These are phyloP conservation scores for Bhutanitis thaidina DNA, from an alignment of 2,888 invertebrate genomes.

Conservation along the genomic window DNA sequence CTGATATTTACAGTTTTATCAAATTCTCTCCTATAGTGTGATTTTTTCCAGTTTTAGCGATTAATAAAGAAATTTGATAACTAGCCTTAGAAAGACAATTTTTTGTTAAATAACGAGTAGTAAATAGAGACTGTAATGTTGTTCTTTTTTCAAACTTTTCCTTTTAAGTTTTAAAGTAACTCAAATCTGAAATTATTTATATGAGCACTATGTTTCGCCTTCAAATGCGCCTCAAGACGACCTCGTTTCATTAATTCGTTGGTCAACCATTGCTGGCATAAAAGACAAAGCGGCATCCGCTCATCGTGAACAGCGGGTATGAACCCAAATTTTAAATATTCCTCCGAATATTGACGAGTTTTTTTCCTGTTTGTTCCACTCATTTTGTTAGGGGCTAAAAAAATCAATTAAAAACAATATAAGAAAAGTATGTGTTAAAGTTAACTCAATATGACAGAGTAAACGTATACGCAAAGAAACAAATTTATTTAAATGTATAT, in stretches of 20 bases:
- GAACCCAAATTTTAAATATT: too few species aligned
- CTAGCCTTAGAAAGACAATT: slow-evolving; percentile 10
- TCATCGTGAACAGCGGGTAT: too few species aligned
- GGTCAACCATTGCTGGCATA: not conserved
- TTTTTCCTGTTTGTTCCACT: slow-evolving; percentile 3
- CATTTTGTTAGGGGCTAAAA: slow-evolving; percentile 5
- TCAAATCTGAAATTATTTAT: slow-evolving; percentile 7
- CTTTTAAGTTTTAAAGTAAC: slow-evolving; percentile 12
- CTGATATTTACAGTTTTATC: slow-evolving; percentile 13
- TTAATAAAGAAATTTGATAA: slow-evolving; percentile 17
- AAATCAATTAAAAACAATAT: not conserved
- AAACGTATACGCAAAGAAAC: too few species aligned
- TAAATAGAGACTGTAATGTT: not conserved
- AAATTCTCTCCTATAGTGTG: slow-evolving; percentile 15
- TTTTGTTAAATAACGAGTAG: not conserved
- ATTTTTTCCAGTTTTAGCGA: slow-evolving; percentile 18
- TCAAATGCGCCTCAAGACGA: slow-evolving; percentile 14
- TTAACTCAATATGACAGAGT: too few species aligned
- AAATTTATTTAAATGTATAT: too few species aligned
- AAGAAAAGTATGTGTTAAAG: not conserved
- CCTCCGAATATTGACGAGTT: not conserved
- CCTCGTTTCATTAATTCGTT: slow-evolving; percentile 11
- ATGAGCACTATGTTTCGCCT: slow-evolving; percentile 13
- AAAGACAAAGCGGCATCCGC: too few species aligned
- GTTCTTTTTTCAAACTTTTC: slow-evolving; percentile 4